Evolutionary conservation across 1,140 invertebrate species (phyloP), one percentile per base, ranked within the genome.

Genomic region (Lepidotrigona ventralis): DNA sequence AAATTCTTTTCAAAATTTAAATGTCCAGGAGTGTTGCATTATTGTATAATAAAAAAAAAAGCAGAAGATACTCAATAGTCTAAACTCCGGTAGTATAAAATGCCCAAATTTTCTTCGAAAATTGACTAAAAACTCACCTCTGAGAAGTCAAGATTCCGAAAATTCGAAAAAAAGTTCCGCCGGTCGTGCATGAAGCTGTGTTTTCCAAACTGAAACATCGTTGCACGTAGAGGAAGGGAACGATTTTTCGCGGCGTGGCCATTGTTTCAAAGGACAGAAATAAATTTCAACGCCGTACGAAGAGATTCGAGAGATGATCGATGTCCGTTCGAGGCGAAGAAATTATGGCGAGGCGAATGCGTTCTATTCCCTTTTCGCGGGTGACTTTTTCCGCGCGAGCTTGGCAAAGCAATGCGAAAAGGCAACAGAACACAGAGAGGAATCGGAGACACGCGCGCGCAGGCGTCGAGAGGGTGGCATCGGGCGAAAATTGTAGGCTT

Each of bases 331-430:
- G 33, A 60, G 39, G 39, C 58, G 58, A 23, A n/a, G 23, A 60
- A n/a, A 12, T 60, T 60, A 23, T n/a, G 23, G 2, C 39, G 3
- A 9, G 58, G 23, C 12, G 11, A 23, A 23, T 5, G 11, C 23
- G n/a, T n/a, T 58, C 56, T 23, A 60, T 60, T 29, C 56, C 21
- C 54, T 79, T 79, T 79, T 4, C 66, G 68, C 60, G 70, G 33
- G 11, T 46, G 51, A 69, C 54, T 81, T 81, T 84, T 74, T 26
- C 46, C 60, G 26, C 58, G 73, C 58, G 73, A 83, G 73, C 75
- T 83, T 85, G 84, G 74, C 84, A 78, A 83, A 53, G 84, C 69
- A 85, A 79, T 82, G 64, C 46, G 11, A 51, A 71, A 63, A 14
- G 63, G 6, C 66, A 15, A 69, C 60, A 17, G 56, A 56, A 46